Evolutionary conservation across 2,888 invertebrate genomes (phyloP).

Genomic region (Caenorhabditis afra): DNA sequence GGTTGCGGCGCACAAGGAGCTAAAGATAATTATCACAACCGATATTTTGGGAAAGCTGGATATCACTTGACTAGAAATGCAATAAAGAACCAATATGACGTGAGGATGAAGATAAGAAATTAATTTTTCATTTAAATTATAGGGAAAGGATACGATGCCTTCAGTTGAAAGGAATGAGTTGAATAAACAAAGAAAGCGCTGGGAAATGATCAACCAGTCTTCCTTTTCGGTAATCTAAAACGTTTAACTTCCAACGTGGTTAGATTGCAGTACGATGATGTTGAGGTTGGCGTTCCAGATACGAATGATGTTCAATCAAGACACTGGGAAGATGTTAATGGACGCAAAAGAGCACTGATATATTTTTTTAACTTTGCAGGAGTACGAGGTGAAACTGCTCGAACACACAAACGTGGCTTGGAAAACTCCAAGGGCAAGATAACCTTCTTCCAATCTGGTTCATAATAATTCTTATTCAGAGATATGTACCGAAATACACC

Average conservation of each 20-base stretch:
- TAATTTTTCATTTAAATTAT: background rate
- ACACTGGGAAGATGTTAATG: slow-evolving; percentile 20
- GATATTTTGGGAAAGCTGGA: slow-evolving; percentile 49
- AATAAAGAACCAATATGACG: slow-evolving; percentile 12
- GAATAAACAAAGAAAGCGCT: slow-evolving; percentile 6
- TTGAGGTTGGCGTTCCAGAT: slow-evolving; percentile 8
- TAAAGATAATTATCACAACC: slow-evolving; percentile 41
- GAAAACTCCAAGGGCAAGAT: slow-evolving; percentile 39
- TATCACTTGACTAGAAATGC: slow-evolving; percentile 34
- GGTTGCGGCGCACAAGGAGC: slow-evolving; percentile 21
- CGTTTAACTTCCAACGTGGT: background rate
- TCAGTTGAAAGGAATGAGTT: slow-evolving; percentile 18
- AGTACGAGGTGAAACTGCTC: slow-evolving; percentile 19
- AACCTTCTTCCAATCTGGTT: background rate
- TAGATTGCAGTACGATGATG: slow-evolving; percentile 20
- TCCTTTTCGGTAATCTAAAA: slow-evolving; percentile 6
- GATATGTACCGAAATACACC: slow-evolving; percentile 24
- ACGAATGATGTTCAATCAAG: slow-evolving; percentile 16
- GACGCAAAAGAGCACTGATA: background rate
- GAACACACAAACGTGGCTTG: slow-evolving; percentile 17
- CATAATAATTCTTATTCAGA: slow-evolving; percentile 1
- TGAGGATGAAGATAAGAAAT: background rate
- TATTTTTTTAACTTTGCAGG: slow-evolving; percentile 9
- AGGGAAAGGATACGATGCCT: slow-evolving; percentile 28
- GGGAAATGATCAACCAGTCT: slow-evolving; percentile 18